Conservation (phyloP, 1,140 invertebrate genomes). For the Trichomalopsis sarcophagae region DNA sequence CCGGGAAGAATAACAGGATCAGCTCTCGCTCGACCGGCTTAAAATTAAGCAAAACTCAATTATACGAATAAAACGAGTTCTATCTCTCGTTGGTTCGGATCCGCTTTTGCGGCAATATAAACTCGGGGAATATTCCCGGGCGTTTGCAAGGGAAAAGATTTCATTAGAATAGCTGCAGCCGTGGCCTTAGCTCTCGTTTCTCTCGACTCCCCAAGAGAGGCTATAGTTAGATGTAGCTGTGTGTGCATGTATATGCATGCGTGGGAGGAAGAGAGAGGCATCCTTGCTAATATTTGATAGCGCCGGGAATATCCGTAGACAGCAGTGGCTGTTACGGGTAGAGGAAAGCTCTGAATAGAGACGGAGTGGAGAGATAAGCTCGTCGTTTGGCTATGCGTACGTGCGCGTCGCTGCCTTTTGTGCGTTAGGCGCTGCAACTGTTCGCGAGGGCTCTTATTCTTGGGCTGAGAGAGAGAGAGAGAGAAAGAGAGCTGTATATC, state of each 20-base stretch:
- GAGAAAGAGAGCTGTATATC: neutral
- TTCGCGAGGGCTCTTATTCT: neutral
- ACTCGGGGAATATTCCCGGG: constrained; percentile 7
- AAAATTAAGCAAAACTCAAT: constrained; percentile 43
- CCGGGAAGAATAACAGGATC: constrained; percentile 3
- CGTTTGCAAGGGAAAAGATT: constrained; percentile 28
- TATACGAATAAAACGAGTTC: constrained; percentile 21
- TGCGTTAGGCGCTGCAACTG: neutral
- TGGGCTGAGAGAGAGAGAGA: neutral
- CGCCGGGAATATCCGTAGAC: neutral
- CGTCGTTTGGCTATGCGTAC: neutral
- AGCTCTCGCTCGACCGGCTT: neutral
- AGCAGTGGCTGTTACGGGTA: neutral
- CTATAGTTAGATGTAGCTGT: neutral
- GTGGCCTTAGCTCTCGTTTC: neutral
- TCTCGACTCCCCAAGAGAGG: neutral
- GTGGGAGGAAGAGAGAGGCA: neutral
- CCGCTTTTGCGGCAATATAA: constrained; percentile 11
- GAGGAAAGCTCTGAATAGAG: neutral
- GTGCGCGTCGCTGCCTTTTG: neutral
- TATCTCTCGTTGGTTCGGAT: neutral
- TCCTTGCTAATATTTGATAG: constrained; percentile 47
- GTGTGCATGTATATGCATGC: neutral
- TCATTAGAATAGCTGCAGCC: constrained; percentile 42
- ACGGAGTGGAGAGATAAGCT: neutral